Percentiles rank a stretch among this genome's conserved stretches.
Conservation (phyloP, 2,113 vertebrate genomes). For the Sapajus apella region DNA sequence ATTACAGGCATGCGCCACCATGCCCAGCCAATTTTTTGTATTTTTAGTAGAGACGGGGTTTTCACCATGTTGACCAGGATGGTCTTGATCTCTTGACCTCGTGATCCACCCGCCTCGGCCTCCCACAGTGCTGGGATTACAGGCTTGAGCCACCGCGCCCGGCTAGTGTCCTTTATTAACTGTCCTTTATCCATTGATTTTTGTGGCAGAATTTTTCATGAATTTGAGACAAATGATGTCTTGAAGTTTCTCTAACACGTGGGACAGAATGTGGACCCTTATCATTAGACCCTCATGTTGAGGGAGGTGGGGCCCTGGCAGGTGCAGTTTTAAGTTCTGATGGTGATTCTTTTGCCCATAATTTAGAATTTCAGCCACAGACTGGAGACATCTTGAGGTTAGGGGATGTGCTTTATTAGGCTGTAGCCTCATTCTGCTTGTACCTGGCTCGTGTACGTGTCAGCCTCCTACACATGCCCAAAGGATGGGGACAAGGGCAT, state of each 20-base stretch:
- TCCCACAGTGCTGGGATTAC: too few relatives aligned
- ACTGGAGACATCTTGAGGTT: rapidly evolving
- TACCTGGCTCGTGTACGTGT: neutral
- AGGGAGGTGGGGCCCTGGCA: neutral
- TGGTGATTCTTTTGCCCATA: neutral
- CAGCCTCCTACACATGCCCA: too few relatives aligned
- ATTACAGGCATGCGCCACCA: too few relatives aligned
- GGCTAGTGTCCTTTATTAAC: neutral
- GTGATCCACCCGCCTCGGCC: too few relatives aligned
- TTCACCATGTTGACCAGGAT: too few relatives aligned
- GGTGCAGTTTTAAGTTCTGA: neutral
- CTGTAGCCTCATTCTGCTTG: neutral
- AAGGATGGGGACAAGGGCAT: too few relatives aligned
- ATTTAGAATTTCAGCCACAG: neutral
- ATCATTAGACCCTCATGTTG: neutral
- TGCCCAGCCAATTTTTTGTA: too few relatives aligned
- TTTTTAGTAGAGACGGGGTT: too few relatives aligned
- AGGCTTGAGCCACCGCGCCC: too few relatives aligned
- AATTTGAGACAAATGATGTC: neutral
- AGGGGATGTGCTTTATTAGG: neutral
- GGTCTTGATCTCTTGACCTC: too few relatives aligned
- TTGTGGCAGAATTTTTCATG: neutral
- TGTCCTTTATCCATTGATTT: neutral
- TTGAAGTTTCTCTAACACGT: rapidly evolving
- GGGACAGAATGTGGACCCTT: neutral